These are phyloP conservation scores for Nasonia oneida DNA, from an alignment of 2,888 invertebrate species.

Conservation along the genomic window DNA sequence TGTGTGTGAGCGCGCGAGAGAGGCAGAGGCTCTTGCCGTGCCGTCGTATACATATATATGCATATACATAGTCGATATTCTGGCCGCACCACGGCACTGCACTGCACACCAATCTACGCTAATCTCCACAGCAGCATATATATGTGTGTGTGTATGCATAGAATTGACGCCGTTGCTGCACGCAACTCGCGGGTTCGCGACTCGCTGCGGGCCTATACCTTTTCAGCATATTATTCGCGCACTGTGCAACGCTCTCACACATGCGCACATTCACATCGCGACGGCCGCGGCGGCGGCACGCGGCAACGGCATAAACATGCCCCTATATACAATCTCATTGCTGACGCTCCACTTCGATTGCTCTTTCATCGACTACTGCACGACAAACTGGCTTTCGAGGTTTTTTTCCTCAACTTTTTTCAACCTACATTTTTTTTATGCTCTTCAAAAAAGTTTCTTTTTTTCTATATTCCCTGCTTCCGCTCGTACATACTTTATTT, in stretches of 20 bases:
- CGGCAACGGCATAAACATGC: conserved; percentile 16
- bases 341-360: conserved; percentile 4
- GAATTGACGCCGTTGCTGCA: conserved; percentile 2
- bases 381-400: background rate
- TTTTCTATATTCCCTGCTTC: background rate
- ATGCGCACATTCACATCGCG: background rate
- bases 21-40: background rate
- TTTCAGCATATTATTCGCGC: background rate
- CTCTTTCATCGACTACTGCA: conserved; percentile 8
- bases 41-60: background rate
- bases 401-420: background rate
- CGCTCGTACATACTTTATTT: background rate
- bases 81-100: background rate
- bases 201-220: background rate
- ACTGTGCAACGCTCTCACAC: background rate
- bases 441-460: background rate
- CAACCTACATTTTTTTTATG: background rate
- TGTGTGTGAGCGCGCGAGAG: background rate
- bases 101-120: background rate
- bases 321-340: conserved; percentile 13
- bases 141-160: background rate
- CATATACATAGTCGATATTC: background rate
- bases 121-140: background rate
- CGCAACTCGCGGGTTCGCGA: background rate
- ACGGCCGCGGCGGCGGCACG: background rate